These are phyloP conservation scores for Limnothrissa miodon DNA, from an alignment of 2,113 vertebrate genomes.

Conservation along the genomic window DNA sequence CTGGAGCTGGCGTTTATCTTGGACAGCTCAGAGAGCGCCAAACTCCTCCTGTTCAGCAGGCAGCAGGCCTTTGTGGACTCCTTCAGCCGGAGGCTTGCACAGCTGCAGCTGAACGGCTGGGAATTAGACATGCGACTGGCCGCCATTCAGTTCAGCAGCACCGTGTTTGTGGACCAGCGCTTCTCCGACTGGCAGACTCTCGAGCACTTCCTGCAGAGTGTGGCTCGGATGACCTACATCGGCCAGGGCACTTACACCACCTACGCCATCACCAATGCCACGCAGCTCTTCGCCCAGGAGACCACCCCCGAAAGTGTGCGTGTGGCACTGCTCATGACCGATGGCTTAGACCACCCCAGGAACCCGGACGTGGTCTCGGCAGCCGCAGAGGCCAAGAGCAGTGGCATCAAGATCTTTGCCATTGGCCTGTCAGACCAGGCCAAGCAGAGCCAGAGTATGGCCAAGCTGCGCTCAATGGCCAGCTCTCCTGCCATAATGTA, in stretches of 20 bases:
- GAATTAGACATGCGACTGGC: constrained; percentile 72
- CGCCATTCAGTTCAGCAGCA: constrained; percentile 85
- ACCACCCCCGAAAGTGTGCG: constrained; percentile 66
- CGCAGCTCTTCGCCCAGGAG: constrained; percentile 76
- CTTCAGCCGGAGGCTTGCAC: constrained; percentile 72
- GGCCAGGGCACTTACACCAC: constrained; percentile 87
- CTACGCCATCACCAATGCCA: constrained; percentile 82
- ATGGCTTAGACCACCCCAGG: constrained; percentile 83
- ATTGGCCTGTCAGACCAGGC: constrained; percentile 74
- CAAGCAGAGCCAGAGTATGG: constrained; percentile 63
- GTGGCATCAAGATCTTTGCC: constrained; percentile 78
- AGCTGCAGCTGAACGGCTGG: constrained; percentile 63
- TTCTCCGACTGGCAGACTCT: constrained; percentile 79
- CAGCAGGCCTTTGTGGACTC: constrained; percentile 79
- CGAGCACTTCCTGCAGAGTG: constrained; percentile 72
- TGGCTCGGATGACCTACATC: constrained; percentile 75
- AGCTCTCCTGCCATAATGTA: constrained; percentile 69
- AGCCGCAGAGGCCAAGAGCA: constrained; percentile 72
- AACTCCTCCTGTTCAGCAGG: constrained; percentile 70
- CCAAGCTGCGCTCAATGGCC: constrained; percentile 78
- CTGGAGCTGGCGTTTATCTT: constrained; percentile 82
- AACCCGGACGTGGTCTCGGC: constrained; percentile 74
- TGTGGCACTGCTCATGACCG: constrained; percentile 82
- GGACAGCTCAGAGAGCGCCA: constrained; percentile 90
- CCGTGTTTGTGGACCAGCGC: constrained; percentile 73